Evolutionary conservation across 1,140 invertebrate genomes (phyloP).

Genomic region (Drosophila nannoptera): DNA sequence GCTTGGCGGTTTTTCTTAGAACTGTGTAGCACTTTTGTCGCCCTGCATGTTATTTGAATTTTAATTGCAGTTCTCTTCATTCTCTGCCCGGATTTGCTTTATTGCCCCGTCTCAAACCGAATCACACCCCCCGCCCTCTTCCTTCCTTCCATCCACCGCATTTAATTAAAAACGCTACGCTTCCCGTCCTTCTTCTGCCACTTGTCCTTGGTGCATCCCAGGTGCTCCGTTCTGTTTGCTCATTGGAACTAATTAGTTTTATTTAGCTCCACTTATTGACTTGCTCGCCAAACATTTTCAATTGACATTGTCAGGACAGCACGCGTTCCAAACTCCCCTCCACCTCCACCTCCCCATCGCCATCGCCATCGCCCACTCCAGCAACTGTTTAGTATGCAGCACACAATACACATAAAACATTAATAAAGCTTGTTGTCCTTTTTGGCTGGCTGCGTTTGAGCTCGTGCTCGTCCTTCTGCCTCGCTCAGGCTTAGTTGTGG

Average conservation of each 20-base stretch:
- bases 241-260: slow-evolving; percentile 77
- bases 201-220: slow-evolving; percentile 24
- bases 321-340: neutral
- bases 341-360: neutral
- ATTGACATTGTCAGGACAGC: slow-evolving; percentile 65
- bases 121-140: neutral
- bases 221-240: slow-evolving; percentile 59
- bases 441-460: slow-evolving; percentile 51
- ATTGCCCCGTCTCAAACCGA: slow-evolving; percentile 39
- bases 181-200: neutral
- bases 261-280: slow-evolving; percentile 67
- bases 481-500: slow-evolving; percentile 40
- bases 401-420: slow-evolving; percentile 77
- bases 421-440: slow-evolving; percentile 78
- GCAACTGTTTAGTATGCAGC: slow-evolving; percentile 64
- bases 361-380: no score
- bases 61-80: slow-evolving; percentile 72
- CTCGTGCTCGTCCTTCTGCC: slow-evolving; percentile 6
- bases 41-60: slow-evolving; percentile 77
- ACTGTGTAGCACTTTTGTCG: slow-evolving; percentile 61
- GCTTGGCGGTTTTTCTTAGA: slow-evolving; percentile 68
- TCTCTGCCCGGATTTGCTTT: slow-evolving; percentile 69
- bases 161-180: slow-evolving; percentile 71
- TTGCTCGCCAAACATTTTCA: slow-evolving; percentile 58
- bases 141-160: slow-evolving; percentile 13